A percentile compares a stretch with the other conserved stretches of the same genome.
These are phyloP conservation scores for Hecatera dysodea DNA, from an alignment of 2,888 invertebrate genomes.

Conservation along the genomic window DNA sequence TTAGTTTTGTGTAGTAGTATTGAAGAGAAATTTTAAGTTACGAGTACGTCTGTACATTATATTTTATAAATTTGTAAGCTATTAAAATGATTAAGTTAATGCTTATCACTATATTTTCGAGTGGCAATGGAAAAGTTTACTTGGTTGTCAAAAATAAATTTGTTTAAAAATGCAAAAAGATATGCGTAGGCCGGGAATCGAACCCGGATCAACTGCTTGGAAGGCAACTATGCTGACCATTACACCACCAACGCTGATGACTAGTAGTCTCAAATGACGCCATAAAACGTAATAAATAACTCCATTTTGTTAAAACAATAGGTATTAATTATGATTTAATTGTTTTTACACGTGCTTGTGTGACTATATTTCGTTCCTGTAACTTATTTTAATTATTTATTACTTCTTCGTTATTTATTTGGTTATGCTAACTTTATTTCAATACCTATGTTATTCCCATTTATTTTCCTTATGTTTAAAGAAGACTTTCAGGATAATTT, in stretches of 20 bases:
- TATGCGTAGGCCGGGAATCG: slow-evolving; percentile 90
- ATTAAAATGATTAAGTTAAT: too few relatives aligned
- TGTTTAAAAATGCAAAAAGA: slow-evolving; percentile 35
- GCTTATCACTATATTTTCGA: too few relatives aligned
- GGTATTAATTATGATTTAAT: slow-evolving; percentile 20
- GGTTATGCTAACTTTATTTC: not conserved
- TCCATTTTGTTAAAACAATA: slow-evolving; percentile 20
- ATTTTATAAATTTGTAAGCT: too few relatives aligned
- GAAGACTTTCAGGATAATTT: not conserved
- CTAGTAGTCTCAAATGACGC: rapidly evolving
- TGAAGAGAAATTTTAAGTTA: too few relatives aligned
- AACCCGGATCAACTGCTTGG: slow-evolving; percentile 91
- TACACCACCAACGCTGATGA: slow-evolving; percentile 88
- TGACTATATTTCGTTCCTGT: slow-evolving; percentile 16
- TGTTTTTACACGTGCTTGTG: slow-evolving; percentile 20
- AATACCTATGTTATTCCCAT: not conserved
- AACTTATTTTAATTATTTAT: not conserved
- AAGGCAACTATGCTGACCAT: slow-evolving; percentile 91
- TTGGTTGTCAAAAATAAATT: not conserved
- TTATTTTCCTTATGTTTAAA: slow-evolving; percentile 28
- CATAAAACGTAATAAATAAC: slow-evolving; percentile 25
- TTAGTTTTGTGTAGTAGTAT: too few relatives aligned
- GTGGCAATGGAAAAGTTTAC: too few relatives aligned
- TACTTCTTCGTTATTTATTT: slow-evolving; percentile 16
- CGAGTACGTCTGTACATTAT: too few relatives aligned